Percentiles rank a stretch among this genome's conserved stretches.
Conservation (phyloP, 1,140 invertebrate genomes). For the Cydia strobilella region DNA sequence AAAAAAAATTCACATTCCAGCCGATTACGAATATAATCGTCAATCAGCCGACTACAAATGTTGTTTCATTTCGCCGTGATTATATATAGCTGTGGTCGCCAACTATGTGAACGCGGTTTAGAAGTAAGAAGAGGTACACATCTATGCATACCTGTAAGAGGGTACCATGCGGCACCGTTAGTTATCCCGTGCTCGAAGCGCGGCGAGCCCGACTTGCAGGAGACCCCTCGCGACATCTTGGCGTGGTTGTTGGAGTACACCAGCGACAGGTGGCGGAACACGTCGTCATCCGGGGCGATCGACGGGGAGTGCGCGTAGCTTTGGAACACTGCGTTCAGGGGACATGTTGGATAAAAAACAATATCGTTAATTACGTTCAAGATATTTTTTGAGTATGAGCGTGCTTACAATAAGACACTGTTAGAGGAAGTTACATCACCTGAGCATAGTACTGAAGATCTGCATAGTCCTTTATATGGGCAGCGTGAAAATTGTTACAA, state of each 20-base stretch:
- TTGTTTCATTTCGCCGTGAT: too few relatives aligned
- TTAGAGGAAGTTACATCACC: conserved; percentile 81
- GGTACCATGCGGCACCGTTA: conserved; percentile 96
- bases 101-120: too few relatives aligned
- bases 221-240: conserved; percentile 90
- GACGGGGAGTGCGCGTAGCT: conserved; percentile 88
- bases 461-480: conserved; percentile 86
- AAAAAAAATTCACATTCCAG: too few relatives aligned
- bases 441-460: conserved; percentile 89
- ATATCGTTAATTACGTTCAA: conserved; percentile 18
- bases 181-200: conserved; percentile 93
- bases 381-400: not conserved
- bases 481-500: conserved; percentile 75
- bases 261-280: conserved; percentile 94
- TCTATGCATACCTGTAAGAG: conserved; percentile 85
- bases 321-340: conserved; percentile 87
- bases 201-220: conserved; percentile 87
- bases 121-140: too few relatives aligned
- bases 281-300: conserved; percentile 95
- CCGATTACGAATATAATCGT: too few relatives aligned
- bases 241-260: conserved; percentile 95
- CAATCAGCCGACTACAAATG: too few relatives aligned
- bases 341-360: conserved; percentile 77
- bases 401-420: not conserved
- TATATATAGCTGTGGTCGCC: too few relatives aligned